Conservation (phyloP, 2,113 vertebrate species). For the Tetrax tetrax region DNA sequence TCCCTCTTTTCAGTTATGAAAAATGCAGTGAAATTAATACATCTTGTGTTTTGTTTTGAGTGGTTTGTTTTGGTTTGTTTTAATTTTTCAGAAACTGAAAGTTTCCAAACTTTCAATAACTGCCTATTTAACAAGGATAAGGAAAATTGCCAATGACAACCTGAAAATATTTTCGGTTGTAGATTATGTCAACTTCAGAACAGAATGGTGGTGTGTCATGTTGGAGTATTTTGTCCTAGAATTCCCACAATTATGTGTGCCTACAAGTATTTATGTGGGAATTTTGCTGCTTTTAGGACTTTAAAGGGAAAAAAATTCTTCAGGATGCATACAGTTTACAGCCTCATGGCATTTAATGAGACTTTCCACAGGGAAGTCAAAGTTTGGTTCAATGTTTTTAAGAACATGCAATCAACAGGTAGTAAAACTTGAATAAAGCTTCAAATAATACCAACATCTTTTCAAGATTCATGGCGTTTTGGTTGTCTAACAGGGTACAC, state of each 20-base stretch:
- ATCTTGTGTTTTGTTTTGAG: rapidly evolving
- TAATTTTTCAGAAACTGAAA: background rate
- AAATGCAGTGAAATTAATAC: background rate
- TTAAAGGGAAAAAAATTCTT: background rate
- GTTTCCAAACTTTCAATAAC: background rate
- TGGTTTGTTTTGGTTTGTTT: background rate
- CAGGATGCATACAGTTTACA: background rate
- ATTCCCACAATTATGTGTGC: background rate
- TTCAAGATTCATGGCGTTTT: background rate
- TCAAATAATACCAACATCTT: background rate
- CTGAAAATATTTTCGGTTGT: background rate
- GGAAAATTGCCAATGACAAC: background rate
- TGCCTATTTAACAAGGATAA: background rate
- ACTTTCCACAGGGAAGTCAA: background rate
- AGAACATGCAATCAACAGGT: background rate
- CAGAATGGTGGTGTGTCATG: rapidly evolving
- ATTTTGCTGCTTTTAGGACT: background rate
- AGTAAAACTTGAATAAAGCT: background rate
- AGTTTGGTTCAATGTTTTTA: background rate
- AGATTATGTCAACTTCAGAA: background rate
- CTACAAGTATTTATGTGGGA: background rate
- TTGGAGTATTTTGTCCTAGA: background rate
- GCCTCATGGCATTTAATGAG: background rate
- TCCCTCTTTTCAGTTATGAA: background rate
- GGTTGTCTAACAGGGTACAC: background rate